Evolutionary conservation across 2,113 vertebrate species (phyloP).

Genomic region (Leuciscus idus): DNA sequence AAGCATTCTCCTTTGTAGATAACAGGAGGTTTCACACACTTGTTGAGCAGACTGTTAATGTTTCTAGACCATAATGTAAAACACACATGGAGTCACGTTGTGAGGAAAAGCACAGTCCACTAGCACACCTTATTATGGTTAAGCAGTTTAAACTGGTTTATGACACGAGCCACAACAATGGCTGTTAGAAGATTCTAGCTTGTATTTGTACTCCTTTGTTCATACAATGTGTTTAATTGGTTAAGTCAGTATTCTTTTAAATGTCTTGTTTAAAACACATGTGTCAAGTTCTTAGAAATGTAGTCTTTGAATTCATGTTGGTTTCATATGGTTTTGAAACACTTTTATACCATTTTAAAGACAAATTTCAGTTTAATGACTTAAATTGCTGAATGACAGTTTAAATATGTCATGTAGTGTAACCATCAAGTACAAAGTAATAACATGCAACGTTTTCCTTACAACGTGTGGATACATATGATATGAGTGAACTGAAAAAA

Average conservation of each 20-base stretch:
- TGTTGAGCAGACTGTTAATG: conserved; percentile 43
- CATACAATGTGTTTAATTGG: not conserved
- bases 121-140: conserved; percentile 34
- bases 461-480: not conserved
- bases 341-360: not conserved
- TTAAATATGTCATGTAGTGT: not conserved
- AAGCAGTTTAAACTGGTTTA: not conserved
- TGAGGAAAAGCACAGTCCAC: conserved; percentile 24
- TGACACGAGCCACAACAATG: not conserved
- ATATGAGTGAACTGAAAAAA: not conserved
- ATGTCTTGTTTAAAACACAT: not conserved
- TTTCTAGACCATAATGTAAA: conserved; percentile 40
- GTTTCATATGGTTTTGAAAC: not conserved
- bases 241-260: not conserved
- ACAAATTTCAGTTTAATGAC: not conserved
- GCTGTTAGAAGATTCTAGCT: not conserved
- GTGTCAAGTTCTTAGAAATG: not conserved
- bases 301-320: not conserved
- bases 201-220: conserved; percentile 6
- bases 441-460: not conserved
- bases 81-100: conserved; percentile 41
- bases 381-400: too few species aligned
- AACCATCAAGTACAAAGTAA: not conserved
- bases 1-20: conserved; percentile 52
- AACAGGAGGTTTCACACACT: conserved; percentile 54